Evolutionary conservation across 2,797 vertebrate species (phyloP).

Genomic region (Lutjanus argentimaculatus): DNA sequence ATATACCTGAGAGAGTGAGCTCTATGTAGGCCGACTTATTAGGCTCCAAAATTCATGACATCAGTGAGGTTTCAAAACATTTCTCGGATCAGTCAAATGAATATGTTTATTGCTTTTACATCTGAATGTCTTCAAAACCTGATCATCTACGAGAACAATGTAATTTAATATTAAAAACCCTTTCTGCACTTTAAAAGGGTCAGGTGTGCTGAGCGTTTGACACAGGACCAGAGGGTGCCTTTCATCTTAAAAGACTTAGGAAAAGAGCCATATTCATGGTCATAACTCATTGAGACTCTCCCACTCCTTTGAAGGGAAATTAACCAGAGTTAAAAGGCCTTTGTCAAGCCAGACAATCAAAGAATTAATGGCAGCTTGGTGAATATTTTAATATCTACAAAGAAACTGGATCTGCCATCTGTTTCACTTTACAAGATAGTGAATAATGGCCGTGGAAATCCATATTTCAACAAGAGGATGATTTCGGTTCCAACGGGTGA

Average conservation of each 20-base stretch:
- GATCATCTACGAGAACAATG: constrained; percentile 34
- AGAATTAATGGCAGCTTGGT: constrained; percentile 75
- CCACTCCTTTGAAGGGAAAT: constrained; percentile 78
- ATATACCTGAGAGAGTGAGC: not conserved
- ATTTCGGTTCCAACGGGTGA: constrained; percentile 33
- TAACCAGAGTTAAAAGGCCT: constrained; percentile 79
- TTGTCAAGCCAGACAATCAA: constrained; percentile 80
- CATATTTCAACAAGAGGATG: constrained; percentile 55
- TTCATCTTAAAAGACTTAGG: constrained; percentile 81
- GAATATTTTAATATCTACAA: constrained; percentile 82
- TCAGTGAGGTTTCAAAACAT: not conserved
- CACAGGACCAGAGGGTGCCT: constrained; percentile 61
- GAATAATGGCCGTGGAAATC: constrained; percentile 64
- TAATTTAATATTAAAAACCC: constrained; percentile 54
- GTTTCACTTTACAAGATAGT: constrained; percentile 71
- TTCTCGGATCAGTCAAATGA: constrained; percentile 25
- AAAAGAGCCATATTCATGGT: constrained; percentile 74
- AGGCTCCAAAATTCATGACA: not conserved
- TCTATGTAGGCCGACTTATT: not conserved
- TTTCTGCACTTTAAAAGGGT: constrained; percentile 60
- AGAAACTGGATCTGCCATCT: constrained; percentile 74
- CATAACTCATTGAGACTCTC: constrained; percentile 71
- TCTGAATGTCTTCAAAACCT: constrained; percentile 62
- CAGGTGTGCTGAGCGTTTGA: constrained; percentile 69
- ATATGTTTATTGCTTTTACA: constrained; percentile 42